These are phyloP conservation scores for Catalaphyllia jardinei DNA, from an alignment of 64 coral and sea anemone species.

Conservation along the genomic window DNA sequence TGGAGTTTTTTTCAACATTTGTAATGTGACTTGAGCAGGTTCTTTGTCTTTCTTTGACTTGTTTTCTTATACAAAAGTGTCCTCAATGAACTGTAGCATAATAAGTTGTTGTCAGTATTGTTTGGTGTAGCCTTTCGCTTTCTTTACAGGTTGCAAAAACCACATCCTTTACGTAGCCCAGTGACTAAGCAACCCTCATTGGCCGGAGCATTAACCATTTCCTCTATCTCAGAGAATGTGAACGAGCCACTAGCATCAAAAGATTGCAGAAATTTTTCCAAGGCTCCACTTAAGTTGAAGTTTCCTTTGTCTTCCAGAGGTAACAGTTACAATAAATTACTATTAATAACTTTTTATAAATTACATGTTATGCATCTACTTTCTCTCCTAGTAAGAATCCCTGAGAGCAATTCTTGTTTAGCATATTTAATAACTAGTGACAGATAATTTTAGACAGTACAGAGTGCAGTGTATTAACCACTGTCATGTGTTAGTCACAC, in stretches of 20 bases:
- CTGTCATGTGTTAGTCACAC: no score
- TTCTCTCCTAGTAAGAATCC: no score
- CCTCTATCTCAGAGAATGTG: slow-evolving; percentile 47
- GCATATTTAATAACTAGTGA: no score
- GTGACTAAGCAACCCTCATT: slow-evolving; percentile 61
- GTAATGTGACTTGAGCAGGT: no score
- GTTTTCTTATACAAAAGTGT: no score
- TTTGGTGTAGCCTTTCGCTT: background rate
- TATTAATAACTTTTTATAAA: background rate
- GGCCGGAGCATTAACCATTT: slow-evolving; percentile 48
- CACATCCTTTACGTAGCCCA: slow-evolving; percentile 87
- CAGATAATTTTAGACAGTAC: no score
- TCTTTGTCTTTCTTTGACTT: no score
- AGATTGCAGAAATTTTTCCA: slow-evolving; percentile 48
- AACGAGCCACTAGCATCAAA: background rate
- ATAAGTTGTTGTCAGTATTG: no score
- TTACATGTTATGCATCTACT: background rate
- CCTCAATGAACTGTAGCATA: no score
- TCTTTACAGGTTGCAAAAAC: slow-evolving; percentile 69
- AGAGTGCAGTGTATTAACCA: no score
- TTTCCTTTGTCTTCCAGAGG: slow-evolving; percentile 81
- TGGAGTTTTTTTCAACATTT: no score
- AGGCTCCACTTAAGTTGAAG: slow-evolving; percentile 73
- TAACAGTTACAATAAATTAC: background rate
- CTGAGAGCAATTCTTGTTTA: no score